These are phyloP conservation scores for Progne subis DNA, from an alignment of 2,113 vertebrate species.

Conservation along the genomic window DNA sequence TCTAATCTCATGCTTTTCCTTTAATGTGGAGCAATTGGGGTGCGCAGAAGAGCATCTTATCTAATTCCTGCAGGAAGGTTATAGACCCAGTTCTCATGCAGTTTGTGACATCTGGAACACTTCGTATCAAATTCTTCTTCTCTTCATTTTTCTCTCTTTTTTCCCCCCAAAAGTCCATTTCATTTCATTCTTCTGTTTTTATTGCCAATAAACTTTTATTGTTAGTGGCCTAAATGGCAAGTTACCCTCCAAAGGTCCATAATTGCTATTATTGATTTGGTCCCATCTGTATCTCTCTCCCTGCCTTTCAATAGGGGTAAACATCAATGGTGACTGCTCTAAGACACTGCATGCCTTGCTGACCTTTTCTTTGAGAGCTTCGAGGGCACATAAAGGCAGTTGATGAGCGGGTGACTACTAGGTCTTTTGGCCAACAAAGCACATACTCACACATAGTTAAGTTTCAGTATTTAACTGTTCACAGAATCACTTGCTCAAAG, in stretches of 20 bases:
- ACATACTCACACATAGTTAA: not conserved
- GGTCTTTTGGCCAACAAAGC: not conserved
- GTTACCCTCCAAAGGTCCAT: not conserved
- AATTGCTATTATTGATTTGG: not conserved
- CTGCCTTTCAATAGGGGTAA: not conserved
- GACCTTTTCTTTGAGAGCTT: not conserved
- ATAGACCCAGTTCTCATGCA: not conserved
- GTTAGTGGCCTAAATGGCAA: not conserved
- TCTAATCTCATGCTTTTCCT: not conserved
- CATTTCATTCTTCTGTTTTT: not conserved
- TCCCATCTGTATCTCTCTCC: not conserved
- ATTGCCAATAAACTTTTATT: not conserved
- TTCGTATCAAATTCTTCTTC: not conserved
- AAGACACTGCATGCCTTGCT: not conserved
- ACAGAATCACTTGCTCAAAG: not conserved
- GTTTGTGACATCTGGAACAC: not conserved
- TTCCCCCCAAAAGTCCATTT: not conserved
- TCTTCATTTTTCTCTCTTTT: not conserved
- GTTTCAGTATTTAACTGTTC: not conserved
- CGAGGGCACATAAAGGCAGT: not conserved
- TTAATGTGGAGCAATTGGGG: not conserved
- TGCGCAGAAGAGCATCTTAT: not conserved
- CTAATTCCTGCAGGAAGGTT: conserved; percentile 13
- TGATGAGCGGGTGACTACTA: not conserved
- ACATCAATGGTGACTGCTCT: not conserved